Conservation (phyloP, 1,140 invertebrate species). For the Agrypnia vestita region DNA sequence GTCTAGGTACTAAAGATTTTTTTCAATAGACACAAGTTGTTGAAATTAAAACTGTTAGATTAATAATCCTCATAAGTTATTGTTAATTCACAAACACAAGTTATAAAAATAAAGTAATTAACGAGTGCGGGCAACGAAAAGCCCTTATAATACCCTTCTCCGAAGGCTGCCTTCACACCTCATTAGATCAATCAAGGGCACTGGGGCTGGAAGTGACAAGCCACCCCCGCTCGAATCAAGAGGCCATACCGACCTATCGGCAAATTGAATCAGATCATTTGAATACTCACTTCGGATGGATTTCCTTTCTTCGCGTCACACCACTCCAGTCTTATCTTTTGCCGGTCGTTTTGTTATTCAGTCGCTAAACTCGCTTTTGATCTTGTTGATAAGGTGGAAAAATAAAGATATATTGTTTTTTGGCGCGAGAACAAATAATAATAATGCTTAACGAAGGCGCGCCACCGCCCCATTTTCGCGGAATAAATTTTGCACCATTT, state of each 20-base stretch:
- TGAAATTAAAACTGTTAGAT: no score
- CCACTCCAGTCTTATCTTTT: constrained; percentile 14
- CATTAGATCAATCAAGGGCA: constrained; percentile 23
- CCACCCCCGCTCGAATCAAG: not conserved
- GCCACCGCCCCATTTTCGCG: no score
- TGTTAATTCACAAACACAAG: no score
- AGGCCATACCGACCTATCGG: constrained; percentile 26
- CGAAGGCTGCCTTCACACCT: not conserved
- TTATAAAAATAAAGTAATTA: no score
- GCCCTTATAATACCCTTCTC: not conserved
- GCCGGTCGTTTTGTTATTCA: not conserved
- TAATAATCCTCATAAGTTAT: no score
- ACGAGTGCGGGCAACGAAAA: no score
- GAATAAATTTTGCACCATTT: no score
- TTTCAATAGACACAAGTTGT: no score
- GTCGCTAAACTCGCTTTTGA: not conserved
- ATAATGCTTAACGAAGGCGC: no score
- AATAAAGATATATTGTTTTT: constrained; percentile 5
- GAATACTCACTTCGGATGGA: constrained; percentile 25
- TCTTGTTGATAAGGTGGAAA: not conserved
- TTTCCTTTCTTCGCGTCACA: constrained; percentile 31
- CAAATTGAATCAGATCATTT: constrained; percentile 41
- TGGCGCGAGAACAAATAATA: no score
- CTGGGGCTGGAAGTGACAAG: constrained; percentile 24
- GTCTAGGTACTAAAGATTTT: no score